phyloP scores from a whole-genome alignment of 2,797 vertebrate genomes.

The Denticeps clupeoides region DNA sequence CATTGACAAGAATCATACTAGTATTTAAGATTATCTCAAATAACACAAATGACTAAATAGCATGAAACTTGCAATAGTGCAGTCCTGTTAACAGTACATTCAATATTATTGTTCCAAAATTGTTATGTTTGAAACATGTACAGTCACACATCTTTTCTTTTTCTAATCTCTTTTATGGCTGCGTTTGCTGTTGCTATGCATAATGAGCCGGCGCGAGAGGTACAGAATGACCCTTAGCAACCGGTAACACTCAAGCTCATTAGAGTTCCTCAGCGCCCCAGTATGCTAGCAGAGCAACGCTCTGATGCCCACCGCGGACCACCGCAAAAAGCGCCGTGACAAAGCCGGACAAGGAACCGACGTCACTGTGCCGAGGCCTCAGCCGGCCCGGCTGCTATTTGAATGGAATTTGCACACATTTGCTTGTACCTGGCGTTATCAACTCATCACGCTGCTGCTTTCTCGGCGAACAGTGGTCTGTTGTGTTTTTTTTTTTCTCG shows the following conservation, averaged over 20 bases:
- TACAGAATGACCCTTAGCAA: slow-evolving; percentile 19
- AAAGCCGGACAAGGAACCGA: background rate
- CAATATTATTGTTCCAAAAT: too few species aligned
- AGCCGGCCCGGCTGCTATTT: too few species aligned
- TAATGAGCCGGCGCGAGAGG: slow-evolving; percentile 13
- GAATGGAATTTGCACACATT: slow-evolving; percentile 3
- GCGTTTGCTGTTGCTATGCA: slow-evolving; percentile 28
- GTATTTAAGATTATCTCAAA: too few species aligned
- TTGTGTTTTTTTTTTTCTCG: background rate
- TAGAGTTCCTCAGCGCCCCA: slow-evolving; percentile 9
- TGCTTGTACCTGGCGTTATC: slow-evolving; percentile 1
- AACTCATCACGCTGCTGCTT: background rate
- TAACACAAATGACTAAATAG: too few species aligned
- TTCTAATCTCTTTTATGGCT: slow-evolving; percentile 1
- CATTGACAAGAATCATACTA: too few species aligned
- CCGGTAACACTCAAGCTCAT: slow-evolving; percentile 2
- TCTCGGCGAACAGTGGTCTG: background rate
- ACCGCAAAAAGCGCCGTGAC: background rate
- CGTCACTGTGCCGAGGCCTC: too few species aligned
- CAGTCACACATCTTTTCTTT: slow-evolving; percentile 8
- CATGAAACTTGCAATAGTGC: too few species aligned
- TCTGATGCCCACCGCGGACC: too few species aligned
- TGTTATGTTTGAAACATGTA: too few species aligned
- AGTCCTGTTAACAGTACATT: too few species aligned
- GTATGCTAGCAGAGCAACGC: background rate